Conservation (phyloP, 2,888 invertebrate species). For the Platerodrilus igneus region DNA sequence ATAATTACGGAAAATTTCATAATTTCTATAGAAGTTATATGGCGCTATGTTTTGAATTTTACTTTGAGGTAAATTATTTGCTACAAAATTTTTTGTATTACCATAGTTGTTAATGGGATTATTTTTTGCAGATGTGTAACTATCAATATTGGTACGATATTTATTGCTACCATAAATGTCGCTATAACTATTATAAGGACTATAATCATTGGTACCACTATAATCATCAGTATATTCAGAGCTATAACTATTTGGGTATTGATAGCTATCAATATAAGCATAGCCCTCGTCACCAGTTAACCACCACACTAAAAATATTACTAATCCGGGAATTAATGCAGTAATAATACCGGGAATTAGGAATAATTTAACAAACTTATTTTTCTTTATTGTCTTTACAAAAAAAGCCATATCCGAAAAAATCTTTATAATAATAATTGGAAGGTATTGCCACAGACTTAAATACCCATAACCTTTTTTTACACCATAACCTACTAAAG, state of each 20-base stretch:
- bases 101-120: no score
- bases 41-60: no score
- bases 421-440: conserved; percentile 39
- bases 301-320: conserved; percentile 44
- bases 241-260: no score
- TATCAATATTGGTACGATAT: no score
- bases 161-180: no score
- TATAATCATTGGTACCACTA: conserved; percentile 4
- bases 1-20: no score
- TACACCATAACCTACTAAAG: conserved; percentile 16
- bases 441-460: conserved; percentile 40
- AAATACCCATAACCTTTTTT: conserved; percentile 33
- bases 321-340: conserved; percentile 35
- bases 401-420: conserved; percentile 37
- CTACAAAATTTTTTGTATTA: no score
- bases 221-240: no score
- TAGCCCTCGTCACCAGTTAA: conserved; percentile 35
- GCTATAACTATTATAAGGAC: conserved; percentile 2
- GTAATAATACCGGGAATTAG: conserved; percentile 39
- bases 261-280: neutral
- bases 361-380: conserved; percentile 41
- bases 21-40: no score
- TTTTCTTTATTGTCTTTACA: conserved; percentile 38
- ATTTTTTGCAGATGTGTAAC: no score
- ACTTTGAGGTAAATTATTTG: no score